Base-by-base conservation (phyloP, 1,140 invertebrate species). In the Drosophila aff. region DNA sequence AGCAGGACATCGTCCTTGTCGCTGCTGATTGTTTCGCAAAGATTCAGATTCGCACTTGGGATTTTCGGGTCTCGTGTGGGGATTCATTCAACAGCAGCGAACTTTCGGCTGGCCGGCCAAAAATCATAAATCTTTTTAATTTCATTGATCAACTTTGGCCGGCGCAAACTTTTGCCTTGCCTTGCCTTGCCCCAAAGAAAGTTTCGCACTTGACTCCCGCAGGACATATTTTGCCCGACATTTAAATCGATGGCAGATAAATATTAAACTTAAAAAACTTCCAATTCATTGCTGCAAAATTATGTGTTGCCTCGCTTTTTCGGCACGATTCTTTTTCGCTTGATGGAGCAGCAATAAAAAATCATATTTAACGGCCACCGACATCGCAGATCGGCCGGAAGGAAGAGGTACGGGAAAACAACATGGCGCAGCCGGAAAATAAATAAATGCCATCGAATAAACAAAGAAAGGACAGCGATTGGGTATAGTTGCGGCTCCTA, bases 81-180 rank as follows among this genome's bases (percentile, higher is more conserved):
- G 53, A 79, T 75, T 77, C 62, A 67, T 77, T 89, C 77, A 78
- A 71, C 50, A 21, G 31, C 67, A 76, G 53, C 61, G 33, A 87
- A 80, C 76, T 83, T 82, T 75, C 68, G 49, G 26, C n/a, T 60
- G 52, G 52, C 43, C 65, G 80, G 73, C 64, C 86, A 67, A 68
- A 81, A 90, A 90, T 90, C 85, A 90, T 89, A 90, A 90, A 91
- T 90, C 85, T 90, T 90, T 85, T 90, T 90, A 90, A 90, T 90
- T 90, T 90, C 86, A 85, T 90, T 90, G 86, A 87, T 87, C 83
- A 87, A 83, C 76, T 69, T 76, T 60, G 16, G 58, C 36, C 62
- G 46, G 36, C 6, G 18, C 15, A 82, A 87, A 80, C 43, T 86
- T 87, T 87, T 61, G 18, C 36, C 28, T 13, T 31, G 18, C 36